These are phyloP conservation scores for Matsumyia berberina DNA, from an alignment of 2,888 invertebrate genomes.

Conservation along the genomic window DNA sequence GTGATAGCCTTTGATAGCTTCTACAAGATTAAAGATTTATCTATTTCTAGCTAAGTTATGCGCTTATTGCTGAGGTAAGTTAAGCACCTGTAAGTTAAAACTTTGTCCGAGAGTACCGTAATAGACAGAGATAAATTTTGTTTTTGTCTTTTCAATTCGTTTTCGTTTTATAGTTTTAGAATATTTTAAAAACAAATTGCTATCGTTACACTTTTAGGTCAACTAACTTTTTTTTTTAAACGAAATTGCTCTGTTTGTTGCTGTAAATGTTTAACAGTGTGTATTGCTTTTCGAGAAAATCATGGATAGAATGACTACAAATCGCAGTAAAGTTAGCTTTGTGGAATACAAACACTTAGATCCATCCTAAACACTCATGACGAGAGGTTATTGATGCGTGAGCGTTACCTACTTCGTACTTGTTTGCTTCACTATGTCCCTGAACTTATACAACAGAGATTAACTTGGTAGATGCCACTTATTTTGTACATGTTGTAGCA, in stretches of 20 bases:
- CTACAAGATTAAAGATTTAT: slow-evolving; percentile 29
- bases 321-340: no score
- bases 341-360: no score
- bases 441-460: no score
- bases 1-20: neutral
- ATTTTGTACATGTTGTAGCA: no score
- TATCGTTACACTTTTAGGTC: neutral
- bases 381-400: no score
- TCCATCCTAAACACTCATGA: no score
- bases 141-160: slow-evolving; percentile 14
- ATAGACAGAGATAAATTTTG: slow-evolving; percentile 1
- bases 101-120: slow-evolving; percentile 21
- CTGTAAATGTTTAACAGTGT: neutral
- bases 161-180: neutral
- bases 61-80: slow-evolving; percentile 33
- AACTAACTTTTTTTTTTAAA: slow-evolving; percentile 1
- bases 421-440: no score
- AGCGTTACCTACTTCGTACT: no score
- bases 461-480: no score
- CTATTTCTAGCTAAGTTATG: slow-evolving; percentile 38
- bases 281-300: neutral
- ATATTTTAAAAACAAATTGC: neutral
- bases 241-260: slow-evolving; percentile 8
- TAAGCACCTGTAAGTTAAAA: slow-evolving; percentile 12
- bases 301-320: no score